Evolutionary conservation across 2,113 vertebrate species (phyloP), one percentile per base, ranked within the genome.

Genomic region (Sturnus vulgaris): DNA sequence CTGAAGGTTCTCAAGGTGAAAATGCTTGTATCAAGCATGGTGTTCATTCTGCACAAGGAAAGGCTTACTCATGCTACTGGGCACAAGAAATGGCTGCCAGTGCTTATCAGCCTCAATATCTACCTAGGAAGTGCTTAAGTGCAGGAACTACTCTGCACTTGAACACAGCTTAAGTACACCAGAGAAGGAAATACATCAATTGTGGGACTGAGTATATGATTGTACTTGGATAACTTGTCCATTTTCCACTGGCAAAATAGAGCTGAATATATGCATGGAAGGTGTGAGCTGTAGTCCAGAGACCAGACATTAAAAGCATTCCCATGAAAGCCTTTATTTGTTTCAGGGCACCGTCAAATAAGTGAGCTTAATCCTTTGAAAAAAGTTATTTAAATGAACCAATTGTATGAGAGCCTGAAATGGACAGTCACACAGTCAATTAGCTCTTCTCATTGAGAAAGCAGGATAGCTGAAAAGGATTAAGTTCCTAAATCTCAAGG

Each of bases 371-470:
- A 90, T 61, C 63, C 88, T 82, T 77, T 72, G 70, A 50, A 85
- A 92, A 84, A 92, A 68, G 61, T 82, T 93, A 72, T 90, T 93
- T 61, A 92, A 95, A 86, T 64, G 68, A 82, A 90, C 40, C 53
- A 72, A 15, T 68, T 92, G 75, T 76, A 46, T 24, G 50, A 82
- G 42, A 80, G 66, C 23, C 42, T 63, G 63, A 92, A 73, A 92
- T 24, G 46, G 79, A 90, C 82, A 86, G 59, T 70, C 82, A 69
- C 59, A 64, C 16, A 93, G 40, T 66, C 81, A 82, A 76, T 75
- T 47, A 84, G 75, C 27, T 81, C 71, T 66, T 88, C 79, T 88
- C 68, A 86, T 47, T 86, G 90, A 68, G 52, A 88, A 77, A 88
- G 75, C 55, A 82, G n/a, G 31, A 77, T 30, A 88, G 37, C 55